Evolutionary conservation across 1,140 invertebrate species (phyloP).

Genomic region (Heliconius melpomene): DNA sequence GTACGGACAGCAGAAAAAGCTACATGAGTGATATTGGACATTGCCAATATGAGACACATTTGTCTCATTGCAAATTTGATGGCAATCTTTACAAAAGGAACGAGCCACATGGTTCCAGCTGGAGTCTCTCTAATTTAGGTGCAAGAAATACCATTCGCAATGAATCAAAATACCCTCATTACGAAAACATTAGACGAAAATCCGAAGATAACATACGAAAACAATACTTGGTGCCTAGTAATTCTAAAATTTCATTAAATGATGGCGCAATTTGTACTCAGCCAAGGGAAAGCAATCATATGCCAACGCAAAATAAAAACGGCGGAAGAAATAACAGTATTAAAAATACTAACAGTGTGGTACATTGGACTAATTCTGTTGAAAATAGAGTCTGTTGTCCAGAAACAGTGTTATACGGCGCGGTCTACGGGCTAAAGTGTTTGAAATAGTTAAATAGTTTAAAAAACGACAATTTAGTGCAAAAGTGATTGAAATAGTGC

Average conservation of each 20-base stretch:
- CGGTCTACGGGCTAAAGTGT: slow-evolving; percentile 33
- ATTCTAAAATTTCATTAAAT: neutral
- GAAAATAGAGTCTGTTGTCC: slow-evolving; percentile 35
- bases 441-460: slow-evolving; percentile 26
- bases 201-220: slow-evolving; percentile 10
- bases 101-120: slow-evolving; percentile 26
- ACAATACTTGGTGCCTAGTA: neutral
- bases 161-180: slow-evolving; percentile 10
- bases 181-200: slow-evolving; percentile 15
- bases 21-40: slow-evolving; percentile 15
- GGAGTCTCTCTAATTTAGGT: slow-evolving; percentile 31
- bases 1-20: slow-evolving; percentile 17
- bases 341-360: slow-evolving; percentile 22
- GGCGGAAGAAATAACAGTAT: neutral
- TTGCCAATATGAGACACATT: no score
- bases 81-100: slow-evolving; percentile 15
- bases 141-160: neutral
- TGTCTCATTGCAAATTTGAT: slow-evolving; percentile 18
- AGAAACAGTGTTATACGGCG: slow-evolving; percentile 32
- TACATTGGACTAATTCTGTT: slow-evolving; percentile 37
- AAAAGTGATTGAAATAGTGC: neutral
- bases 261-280: slow-evolving; percentile 27
- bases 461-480: slow-evolving; percentile 15
- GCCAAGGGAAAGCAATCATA: slow-evolving; percentile 27
- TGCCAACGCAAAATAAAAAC: neutral